phyloP scores from a whole-genome alignment of 2,797 vertebrate species.

The Phrynocephalus vlangalii region DNA sequence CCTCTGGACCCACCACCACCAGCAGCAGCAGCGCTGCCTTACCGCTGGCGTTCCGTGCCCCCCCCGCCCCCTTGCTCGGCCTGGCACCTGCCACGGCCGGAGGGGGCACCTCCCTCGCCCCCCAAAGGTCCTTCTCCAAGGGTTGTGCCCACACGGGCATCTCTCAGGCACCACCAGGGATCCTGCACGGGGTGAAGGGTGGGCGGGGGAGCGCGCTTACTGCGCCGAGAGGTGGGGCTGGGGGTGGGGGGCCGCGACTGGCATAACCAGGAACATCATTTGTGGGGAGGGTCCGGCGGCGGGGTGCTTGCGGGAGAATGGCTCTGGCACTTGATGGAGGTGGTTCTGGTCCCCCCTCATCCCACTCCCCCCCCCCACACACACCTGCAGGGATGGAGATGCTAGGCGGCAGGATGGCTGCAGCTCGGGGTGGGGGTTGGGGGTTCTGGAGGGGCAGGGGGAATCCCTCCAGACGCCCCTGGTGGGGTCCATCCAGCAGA shows the following conservation, averaged over 20 bases:
- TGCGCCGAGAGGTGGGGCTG: too few species aligned
- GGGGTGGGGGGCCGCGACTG: not conserved
- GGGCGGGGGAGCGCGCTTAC: not conserved
- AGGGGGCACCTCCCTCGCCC: not conserved
- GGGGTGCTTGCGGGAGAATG: not conserved
- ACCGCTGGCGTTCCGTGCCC: not conserved
- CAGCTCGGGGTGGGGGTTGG: too few species aligned
- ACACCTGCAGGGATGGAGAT: too few species aligned
- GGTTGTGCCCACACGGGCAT: not conserved
- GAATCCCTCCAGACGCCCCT: not conserved
- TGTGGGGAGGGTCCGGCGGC: not conserved
- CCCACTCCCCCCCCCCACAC: too few species aligned
- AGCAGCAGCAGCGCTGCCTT: not conserved
- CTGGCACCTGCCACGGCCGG: not conserved
- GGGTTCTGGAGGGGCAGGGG: too few species aligned
- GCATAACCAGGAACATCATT: not conserved
- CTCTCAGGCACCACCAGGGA: not conserved
- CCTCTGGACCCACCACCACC: not conserved
- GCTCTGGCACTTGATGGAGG: not conserved
- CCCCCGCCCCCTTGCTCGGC: not conserved
- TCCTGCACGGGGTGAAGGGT: not conserved
- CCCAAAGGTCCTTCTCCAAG: not conserved
- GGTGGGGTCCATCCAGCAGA: too few species aligned
- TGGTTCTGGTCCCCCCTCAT: not conserved
- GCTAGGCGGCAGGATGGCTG: not conserved